These are phyloP conservation scores for Diglossa cyanea DNA, from an alignment of 2,797 vertebrate genomes.

Conservation along the genomic window DNA sequence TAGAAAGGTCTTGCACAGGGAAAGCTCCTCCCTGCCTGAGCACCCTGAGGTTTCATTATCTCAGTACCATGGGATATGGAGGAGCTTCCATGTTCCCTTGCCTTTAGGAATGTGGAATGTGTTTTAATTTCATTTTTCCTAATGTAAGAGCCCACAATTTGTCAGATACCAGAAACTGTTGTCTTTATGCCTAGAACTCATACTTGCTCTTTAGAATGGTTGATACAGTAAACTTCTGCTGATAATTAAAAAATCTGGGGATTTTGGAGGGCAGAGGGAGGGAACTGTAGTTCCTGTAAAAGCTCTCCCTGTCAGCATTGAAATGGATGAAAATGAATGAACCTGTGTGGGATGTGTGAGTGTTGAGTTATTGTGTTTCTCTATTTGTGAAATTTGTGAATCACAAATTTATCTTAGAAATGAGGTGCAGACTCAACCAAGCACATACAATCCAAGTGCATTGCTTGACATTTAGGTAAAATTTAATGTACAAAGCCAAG, in stretches of 20 bases:
- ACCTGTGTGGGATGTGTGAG: neutral
- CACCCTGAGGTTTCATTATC: neutral
- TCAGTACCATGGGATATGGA: neutral
- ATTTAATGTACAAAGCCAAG: neutral
- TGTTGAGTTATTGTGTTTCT: neutral
- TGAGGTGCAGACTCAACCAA: neutral
- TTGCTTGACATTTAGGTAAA: neutral
- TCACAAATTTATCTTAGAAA: neutral
- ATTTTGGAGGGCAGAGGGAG: neutral
- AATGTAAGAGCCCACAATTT: neutral
- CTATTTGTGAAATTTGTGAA: neutral
- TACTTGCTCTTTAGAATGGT: neutral
- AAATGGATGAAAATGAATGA: neutral
- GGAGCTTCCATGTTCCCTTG: neutral
- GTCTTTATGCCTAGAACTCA: neutral
- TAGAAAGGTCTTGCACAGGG: neutral
- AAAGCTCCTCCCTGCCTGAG: neutral
- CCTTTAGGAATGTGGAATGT: neutral
- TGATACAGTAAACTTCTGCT: neutral
- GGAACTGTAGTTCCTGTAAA: neutral
- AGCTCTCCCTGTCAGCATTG: neutral
- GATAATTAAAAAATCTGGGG: neutral
- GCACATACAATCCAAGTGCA: accelerated
- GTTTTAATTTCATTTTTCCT: neutral
- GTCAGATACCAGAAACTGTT: neutral